Evolutionary conservation across 2,888 invertebrate species (phyloP).

Genomic region (Drosophila paramelanica): DNA sequence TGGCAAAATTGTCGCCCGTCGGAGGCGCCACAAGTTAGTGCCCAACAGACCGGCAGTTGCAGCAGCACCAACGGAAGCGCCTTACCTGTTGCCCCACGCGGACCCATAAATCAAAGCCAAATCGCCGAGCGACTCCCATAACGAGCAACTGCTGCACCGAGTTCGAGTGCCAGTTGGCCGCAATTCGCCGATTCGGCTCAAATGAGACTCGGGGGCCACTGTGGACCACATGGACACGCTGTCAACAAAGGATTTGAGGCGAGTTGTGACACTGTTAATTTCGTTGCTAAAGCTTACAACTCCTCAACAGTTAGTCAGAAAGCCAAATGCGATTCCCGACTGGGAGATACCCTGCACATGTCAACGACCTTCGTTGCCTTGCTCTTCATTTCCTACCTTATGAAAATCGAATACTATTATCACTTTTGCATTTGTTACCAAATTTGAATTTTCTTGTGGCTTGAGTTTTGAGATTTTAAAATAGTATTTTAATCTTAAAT

Average conservation of each 20-base stretch:
- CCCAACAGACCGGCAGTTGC: not conserved
- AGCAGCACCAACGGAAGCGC: not conserved
- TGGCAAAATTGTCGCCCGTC: slow-evolving; percentile 17
- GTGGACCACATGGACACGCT: not conserved
- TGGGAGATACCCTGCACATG: too few species aligned
- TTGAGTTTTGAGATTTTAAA: too few species aligned
- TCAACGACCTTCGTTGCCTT: too few species aligned
- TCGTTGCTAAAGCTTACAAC: too few species aligned
- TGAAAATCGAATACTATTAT: too few species aligned
- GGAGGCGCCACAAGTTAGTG: slow-evolving; percentile 38
- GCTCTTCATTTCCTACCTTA: too few species aligned
- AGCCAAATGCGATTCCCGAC: too few species aligned
- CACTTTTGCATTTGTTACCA: too few species aligned
- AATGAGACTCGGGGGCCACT: not conserved
- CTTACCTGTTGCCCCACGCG: slow-evolving; percentile 38
- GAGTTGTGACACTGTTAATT: not conserved
- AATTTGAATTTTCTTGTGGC: too few species aligned
- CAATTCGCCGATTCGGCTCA: slow-evolving; percentile 11
- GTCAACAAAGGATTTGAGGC: not conserved
- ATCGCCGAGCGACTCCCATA: slow-evolving; percentile 51
- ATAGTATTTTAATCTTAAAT: too few species aligned
- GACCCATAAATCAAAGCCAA: slow-evolving; percentile 52
- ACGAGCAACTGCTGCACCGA: slow-evolving; percentile 49
- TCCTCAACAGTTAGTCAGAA: too few species aligned
- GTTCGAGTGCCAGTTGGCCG: slow-evolving; percentile 38